These are phyloP conservation scores for Onychomys torridus DNA, from an alignment of 2,797 vertebrate species.

Conservation along the genomic window DNA sequence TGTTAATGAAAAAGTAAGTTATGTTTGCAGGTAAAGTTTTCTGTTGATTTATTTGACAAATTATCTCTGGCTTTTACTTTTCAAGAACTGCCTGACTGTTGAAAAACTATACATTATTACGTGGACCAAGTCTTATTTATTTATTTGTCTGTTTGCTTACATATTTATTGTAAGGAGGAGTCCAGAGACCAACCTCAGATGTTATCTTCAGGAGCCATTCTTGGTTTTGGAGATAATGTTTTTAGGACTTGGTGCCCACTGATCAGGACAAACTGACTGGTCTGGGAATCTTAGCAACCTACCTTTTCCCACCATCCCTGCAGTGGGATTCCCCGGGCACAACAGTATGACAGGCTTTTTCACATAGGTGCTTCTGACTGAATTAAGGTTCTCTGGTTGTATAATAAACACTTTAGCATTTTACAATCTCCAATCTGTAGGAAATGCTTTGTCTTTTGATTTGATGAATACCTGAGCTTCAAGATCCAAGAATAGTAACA, in stretches of 20 bases:
- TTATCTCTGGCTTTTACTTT: neutral
- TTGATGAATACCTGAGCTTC: neutral
- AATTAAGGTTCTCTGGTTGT: neutral
- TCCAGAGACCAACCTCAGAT: neutral
- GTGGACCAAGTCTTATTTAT: neutral
- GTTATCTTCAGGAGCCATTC: neutral
- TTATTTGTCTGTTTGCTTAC: neutral
- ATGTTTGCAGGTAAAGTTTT: neutral
- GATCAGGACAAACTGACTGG: neutral
- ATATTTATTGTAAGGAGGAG: neutral
- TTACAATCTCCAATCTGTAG: too few relatives aligned
- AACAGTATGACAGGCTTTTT: neutral
- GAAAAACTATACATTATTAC: neutral
- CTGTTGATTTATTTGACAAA: neutral
- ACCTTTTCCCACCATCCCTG: too few relatives aligned
- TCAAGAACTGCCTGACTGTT: neutral
- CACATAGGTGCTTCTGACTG: too few relatives aligned
- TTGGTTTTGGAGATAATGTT: neutral
- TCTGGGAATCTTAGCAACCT: neutral
- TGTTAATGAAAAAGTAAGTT: conserved; percentile 28
- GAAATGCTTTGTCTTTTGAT: neutral
- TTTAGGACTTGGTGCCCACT: neutral
- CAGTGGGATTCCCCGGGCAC: neutral
- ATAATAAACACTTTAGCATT: neutral
- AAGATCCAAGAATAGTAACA: neutral